Conservation (phyloP, 1,140 invertebrate species). For the Ptiloglossa arizonensis region DNA sequence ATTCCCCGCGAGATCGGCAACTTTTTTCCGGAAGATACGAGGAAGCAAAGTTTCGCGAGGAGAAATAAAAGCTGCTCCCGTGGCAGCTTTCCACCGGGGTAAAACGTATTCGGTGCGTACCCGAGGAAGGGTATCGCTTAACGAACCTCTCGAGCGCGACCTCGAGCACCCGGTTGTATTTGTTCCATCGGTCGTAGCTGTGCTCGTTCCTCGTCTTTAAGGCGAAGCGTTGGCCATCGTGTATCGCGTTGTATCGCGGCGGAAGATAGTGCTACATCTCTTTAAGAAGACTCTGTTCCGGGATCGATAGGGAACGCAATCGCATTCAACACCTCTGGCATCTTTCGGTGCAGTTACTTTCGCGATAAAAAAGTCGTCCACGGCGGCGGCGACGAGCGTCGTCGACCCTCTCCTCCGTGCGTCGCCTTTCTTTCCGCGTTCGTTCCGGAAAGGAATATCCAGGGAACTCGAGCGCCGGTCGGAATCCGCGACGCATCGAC, state of each 20-base stretch:
- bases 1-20: too few species aligned
- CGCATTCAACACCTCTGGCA: constrained; percentile 63
- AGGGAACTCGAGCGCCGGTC: neutral
- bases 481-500: too few species aligned
- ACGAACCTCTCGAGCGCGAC: too few species aligned
- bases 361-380: constrained; percentile 27
- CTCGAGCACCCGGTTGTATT: too few species aligned
- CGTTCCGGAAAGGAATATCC: constrained; percentile 22
- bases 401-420: neutral
- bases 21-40: too few species aligned
- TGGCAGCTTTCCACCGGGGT: too few species aligned
- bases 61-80: too few species aligned
- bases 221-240: neutral
- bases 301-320: constrained; percentile 71
- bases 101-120: too few species aligned
- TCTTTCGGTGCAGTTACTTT: constrained; percentile 48
- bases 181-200: neutral
- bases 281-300: constrained; percentile 70
- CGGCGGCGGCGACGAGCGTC: neutral
- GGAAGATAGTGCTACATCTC: constrained; percentile 72
- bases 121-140: too few species aligned
- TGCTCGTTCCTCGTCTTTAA: constrained; percentile 22
- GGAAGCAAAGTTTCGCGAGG: too few species aligned
- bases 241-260: constrained; percentile 30
- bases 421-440: too few species aligned